A percentile compares a stretch with the other conserved stretches of the same genome.
phyloP scores from a whole-genome alignment of 2,888 invertebrate genomes.

The Erebia ligea region DNA sequence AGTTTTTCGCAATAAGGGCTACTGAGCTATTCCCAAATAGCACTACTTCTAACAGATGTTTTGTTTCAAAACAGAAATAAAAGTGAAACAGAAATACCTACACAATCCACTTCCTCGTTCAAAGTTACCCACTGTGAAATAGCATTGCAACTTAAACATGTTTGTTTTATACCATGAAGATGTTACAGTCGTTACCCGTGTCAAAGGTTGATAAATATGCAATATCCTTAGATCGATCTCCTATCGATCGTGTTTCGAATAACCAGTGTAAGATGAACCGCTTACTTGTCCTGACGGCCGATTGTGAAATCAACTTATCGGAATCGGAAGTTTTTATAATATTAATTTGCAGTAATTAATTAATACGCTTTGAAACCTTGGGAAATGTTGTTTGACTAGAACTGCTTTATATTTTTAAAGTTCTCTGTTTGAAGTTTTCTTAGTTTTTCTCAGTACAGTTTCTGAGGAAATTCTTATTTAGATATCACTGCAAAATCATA shows the following conservation, averaged over 20 bases:
- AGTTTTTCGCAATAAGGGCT: no score
- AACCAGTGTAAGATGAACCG: slow-evolving; percentile 52
- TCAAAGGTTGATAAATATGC: slow-evolving; percentile 84
- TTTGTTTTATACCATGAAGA: slow-evolving; percentile 78
- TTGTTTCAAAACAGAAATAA: no score
- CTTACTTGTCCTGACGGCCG: slow-evolving; percentile 31
- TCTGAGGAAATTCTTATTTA: background rate
- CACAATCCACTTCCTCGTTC: slow-evolving; percentile 11
- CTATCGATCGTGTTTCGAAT: slow-evolving; percentile 73
- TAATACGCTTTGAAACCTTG: background rate
- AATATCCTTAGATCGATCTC: slow-evolving; percentile 75
- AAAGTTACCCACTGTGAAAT: slow-evolving; percentile 22
- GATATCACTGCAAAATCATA: background rate
- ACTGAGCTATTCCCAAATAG: no score
- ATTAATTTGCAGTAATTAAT: background rate
- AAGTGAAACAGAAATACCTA: background rate
- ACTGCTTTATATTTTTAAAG: background rate
- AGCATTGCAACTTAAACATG: slow-evolving; percentile 53
- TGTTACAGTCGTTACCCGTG: slow-evolving; percentile 80
- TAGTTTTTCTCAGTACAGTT: background rate
- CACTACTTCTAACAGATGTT: no score
- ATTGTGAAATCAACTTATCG: slow-evolving; percentile 7
- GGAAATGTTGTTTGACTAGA: background rate
- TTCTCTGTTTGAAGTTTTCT: no score
- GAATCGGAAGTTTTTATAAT: slow-evolving; percentile 1